Percentiles rank a stretch among this genome's conserved stretches.
These are phyloP conservation scores for Pheosia gnoma DNA, from an alignment of 2,888 invertebrate genomes.

Conservation along the genomic window DNA sequence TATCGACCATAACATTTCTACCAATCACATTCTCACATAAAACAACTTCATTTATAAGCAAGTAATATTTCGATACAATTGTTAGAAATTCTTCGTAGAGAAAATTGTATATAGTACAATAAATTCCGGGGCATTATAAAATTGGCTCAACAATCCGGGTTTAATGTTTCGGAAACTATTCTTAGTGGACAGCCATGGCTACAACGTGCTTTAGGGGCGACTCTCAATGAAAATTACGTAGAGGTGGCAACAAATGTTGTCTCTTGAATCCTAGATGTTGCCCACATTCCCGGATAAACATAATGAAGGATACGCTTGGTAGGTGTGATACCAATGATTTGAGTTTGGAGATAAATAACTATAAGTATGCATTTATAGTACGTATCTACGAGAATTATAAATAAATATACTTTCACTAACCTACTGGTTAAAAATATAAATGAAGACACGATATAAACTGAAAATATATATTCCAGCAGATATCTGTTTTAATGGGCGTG, in stretches of 20 bases:
- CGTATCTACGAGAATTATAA: too few species aligned
- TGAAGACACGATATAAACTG: too few species aligned
- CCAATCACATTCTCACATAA: not conserved
- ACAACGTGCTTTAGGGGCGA: slow-evolving; percentile 11
- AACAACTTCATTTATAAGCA: not conserved
- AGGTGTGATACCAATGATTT: too few species aligned
- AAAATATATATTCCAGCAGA: not conserved
- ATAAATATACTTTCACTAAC: too few species aligned
- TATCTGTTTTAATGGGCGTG: not conserved
- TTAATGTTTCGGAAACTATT: slow-evolving; percentile 42
- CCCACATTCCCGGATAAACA: too few species aligned
- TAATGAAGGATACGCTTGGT: too few species aligned
- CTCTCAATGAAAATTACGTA: not conserved
- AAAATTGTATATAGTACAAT: not conserved
- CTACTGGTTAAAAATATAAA: too few species aligned
- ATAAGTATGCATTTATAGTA: too few species aligned
- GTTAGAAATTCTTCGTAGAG: not conserved
- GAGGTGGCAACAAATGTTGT: too few species aligned
- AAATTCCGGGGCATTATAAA: slow-evolving; percentile 17
- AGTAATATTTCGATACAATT: not conserved
- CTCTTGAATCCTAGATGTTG: too few species aligned
- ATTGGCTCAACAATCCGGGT: slow-evolving; percentile 22
- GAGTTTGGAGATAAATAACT: too few species aligned
- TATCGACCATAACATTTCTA: not conserved
- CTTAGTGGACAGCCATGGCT: slow-evolving; percentile 29